Evolutionary conservation across 1,140 invertebrate species (phyloP).

Genomic region (Eurosta solidaginis): DNA sequence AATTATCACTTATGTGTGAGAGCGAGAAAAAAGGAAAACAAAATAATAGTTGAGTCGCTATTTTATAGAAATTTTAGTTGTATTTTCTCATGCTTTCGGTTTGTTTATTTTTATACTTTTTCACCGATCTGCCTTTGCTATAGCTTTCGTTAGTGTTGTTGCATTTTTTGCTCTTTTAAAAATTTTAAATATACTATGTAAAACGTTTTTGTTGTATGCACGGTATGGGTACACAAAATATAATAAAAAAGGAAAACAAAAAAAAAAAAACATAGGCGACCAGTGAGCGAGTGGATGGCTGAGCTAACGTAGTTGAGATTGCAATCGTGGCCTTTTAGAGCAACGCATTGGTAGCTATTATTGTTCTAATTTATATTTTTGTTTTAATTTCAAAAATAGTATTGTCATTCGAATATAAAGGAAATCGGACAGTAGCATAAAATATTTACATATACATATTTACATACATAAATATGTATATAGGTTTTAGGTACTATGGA

Average conservation of each 20-base stretch:
- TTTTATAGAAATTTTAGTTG: neutral
- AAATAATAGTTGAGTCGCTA: neutral
- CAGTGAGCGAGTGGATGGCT: conserved; percentile 13
- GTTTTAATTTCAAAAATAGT: neutral
- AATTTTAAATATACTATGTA: neutral
- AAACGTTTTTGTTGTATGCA: too few species aligned
- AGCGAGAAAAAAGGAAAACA: neutral
- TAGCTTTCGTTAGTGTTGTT: neutral
- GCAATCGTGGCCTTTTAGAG: conserved; percentile 19
- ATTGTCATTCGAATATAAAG: neutral
- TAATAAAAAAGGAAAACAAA: too few species aligned
- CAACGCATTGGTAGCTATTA: neutral
- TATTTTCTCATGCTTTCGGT: neutral
- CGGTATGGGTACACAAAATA: neutral
- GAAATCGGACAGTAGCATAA: neutral
- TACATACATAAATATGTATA: too few species aligned
- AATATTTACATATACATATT: too few species aligned
- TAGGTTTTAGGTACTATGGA: too few species aligned
- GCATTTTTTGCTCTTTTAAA: neutral
- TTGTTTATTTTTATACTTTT: conserved; percentile 23
- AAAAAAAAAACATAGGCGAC: too few species aligned
- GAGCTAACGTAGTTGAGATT: neutral
- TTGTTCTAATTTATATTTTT: neutral
- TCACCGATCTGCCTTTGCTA: neutral
- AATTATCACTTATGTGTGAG: neutral